A percentile compares a stretch with the other conserved stretches of the same genome.
These are phyloP conservation scores for Conistra vaccinii DNA, from an alignment of 2,888 invertebrate species.

Conservation along the genomic window DNA sequence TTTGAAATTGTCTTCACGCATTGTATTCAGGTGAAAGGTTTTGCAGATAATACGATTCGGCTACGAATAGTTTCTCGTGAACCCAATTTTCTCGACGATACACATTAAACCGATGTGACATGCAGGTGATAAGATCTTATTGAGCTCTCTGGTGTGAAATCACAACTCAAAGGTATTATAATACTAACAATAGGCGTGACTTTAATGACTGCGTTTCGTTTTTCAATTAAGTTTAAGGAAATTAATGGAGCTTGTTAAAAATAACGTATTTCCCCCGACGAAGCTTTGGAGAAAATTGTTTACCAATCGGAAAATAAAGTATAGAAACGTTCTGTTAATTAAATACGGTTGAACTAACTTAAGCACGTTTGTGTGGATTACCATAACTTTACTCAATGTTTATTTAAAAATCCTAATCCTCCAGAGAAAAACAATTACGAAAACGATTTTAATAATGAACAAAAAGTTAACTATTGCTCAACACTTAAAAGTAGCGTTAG, in stretches of 20 bases:
- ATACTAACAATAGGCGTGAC: neutral
- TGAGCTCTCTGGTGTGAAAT: slow-evolving; percentile 43
- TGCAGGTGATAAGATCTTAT: slow-evolving; percentile 44
- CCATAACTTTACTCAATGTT: neutral
- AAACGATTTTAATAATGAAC: slow-evolving; percentile 30
- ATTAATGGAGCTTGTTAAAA: slow-evolving; percentile 14
- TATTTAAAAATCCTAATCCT: neutral
- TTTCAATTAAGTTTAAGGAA: slow-evolving; percentile 4
- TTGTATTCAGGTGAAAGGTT: slow-evolving; percentile 52
- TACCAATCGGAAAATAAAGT: slow-evolving; percentile 23
- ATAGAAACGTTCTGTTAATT: slow-evolving; percentile 12
- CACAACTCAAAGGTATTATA: slow-evolving; percentile 12
- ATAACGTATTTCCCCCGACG: slow-evolving; percentile 1
- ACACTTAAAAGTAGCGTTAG: slow-evolving; percentile 17
- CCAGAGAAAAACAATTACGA: slow-evolving; percentile 4
- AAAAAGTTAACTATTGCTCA: slow-evolving; percentile 8
- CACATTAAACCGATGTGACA: slow-evolving; percentile 60
- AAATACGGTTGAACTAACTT: neutral
- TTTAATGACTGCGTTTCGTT: slow-evolving; percentile 1
- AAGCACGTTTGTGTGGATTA: neutral
- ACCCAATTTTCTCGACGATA: slow-evolving; percentile 60
- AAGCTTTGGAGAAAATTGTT: slow-evolving; percentile 4
- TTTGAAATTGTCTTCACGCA: slow-evolving; percentile 59
- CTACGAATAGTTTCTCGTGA: slow-evolving; percentile 55
- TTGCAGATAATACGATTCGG: slow-evolving; percentile 54